These are phyloP conservation scores for Phenacoccus solenopsis DNA, from an alignment of 1,140 invertebrate species.

Conservation along the genomic window DNA sequence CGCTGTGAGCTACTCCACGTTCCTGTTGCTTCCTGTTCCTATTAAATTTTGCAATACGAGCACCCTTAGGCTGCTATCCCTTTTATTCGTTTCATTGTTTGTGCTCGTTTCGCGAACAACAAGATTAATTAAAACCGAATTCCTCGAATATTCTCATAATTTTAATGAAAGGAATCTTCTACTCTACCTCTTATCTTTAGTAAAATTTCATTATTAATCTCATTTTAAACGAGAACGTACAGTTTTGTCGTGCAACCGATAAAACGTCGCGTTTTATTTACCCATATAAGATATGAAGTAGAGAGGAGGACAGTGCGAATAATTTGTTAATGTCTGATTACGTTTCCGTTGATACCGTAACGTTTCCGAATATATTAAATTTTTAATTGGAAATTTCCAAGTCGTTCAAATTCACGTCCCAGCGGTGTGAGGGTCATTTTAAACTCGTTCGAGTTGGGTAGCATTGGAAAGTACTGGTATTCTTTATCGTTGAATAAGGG, in stretches of 20 bases:
- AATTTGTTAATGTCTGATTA: slow-evolving; percentile 11
- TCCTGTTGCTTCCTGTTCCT: slow-evolving; percentile 17
- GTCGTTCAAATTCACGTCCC: too few relatives aligned
- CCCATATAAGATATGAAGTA: slow-evolving; percentile 6
- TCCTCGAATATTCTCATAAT: slow-evolving; percentile 15
- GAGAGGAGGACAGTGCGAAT: background rate
- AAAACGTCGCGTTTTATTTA: slow-evolving; percentile 14
- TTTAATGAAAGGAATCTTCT: slow-evolving; percentile 17
- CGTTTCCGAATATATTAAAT: background rate
- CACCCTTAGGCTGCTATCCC: slow-evolving; percentile 13
- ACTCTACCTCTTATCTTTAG: slow-evolving; percentile 1
- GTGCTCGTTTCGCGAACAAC: slow-evolving; percentile 13
- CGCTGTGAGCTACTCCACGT: slow-evolving; percentile 8
- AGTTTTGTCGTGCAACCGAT: slow-evolving; percentile 13
- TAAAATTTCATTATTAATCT: slow-evolving; percentile 16
- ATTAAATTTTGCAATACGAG: slow-evolving; percentile 14
- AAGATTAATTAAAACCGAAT: slow-evolving; percentile 17
- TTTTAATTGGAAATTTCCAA: too few relatives aligned
- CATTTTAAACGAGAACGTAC: slow-evolving; percentile 12
- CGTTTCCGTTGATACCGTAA: background rate
- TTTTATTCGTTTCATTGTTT: slow-evolving; percentile 9
- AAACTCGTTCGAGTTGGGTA: too few relatives aligned
- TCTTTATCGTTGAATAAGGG: too few relatives aligned
- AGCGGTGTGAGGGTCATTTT: too few relatives aligned
- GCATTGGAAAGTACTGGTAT: too few relatives aligned